Conservation (phyloP, 2,888 invertebrate genomes). For the Ferrisia virgata region DNA sequence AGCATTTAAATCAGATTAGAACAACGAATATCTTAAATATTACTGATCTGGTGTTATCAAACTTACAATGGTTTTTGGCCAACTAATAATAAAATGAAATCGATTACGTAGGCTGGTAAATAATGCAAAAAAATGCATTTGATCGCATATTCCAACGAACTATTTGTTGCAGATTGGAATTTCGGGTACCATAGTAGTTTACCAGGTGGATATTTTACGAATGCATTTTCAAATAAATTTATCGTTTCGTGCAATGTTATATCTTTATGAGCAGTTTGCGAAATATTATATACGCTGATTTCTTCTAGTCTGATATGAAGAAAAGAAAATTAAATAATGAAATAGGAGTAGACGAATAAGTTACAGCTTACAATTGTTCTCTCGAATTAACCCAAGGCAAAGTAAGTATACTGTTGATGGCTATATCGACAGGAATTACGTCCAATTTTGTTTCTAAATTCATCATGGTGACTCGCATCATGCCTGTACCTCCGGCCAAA, state of each 20-base stretch:
- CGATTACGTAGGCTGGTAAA: background rate
- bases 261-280: constrained; percentile 76
- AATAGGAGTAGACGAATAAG: no score
- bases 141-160: constrained; percentile 65
- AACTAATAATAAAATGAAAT: constrained; percentile 62
- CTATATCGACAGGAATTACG: constrained; percentile 75
- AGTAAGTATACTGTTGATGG: constrained; percentile 74
- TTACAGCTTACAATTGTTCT: background rate
- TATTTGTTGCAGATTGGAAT: constrained; percentile 68
- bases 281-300: constrained; percentile 81
- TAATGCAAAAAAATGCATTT: constrained; percentile 65
- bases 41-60: background rate
- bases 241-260: constrained; percentile 85
- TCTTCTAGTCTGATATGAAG: constrained; percentile 50
- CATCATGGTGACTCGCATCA: constrained; percentile 83
- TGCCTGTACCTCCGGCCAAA: constrained; percentile 81
- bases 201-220: constrained; percentile 76
- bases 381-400: constrained; percentile 63
- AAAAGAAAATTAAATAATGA: no score
- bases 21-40: no score
- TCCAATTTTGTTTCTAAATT: constrained; percentile 70
- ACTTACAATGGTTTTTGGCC: constrained; percentile 73
- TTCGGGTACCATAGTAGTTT: constrained; percentile 82
- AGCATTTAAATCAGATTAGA: no score
- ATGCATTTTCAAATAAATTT: constrained; percentile 68